These are phyloP conservation scores for Sphaeridia pumilis DNA, from an alignment of 2,888 invertebrate species.

Conservation along the genomic window DNA sequence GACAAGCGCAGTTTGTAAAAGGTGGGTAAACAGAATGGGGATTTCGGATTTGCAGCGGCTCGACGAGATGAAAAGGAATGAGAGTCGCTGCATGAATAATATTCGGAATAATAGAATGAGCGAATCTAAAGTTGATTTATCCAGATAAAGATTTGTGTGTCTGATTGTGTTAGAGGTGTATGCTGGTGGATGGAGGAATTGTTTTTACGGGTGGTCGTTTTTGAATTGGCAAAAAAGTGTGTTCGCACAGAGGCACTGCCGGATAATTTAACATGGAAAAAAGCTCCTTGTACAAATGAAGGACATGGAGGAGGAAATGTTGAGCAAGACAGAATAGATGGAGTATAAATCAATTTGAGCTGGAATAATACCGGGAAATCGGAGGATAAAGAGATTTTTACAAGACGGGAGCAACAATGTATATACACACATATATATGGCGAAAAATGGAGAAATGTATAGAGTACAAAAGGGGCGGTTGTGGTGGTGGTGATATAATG, in stretches of 20 bases:
- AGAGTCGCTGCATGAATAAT: slow-evolving; percentile 1
- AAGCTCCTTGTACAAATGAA: too few relatives aligned
- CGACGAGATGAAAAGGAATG: background rate
- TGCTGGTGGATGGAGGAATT: background rate
- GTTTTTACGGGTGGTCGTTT: background rate
- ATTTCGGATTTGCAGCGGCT: background rate
- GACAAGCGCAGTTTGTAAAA: too few relatives aligned
- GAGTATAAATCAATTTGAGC: slow-evolving; percentile 8
- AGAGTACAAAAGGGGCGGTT: too few relatives aligned
- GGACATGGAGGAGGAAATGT: background rate
- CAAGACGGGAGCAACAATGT: background rate
- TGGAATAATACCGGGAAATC: slow-evolving; percentile 1
- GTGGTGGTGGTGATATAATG: too few relatives aligned
- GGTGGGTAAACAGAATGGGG: background rate
- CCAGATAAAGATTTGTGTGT: background rate
- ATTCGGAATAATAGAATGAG: background rate
- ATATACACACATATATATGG: background rate
- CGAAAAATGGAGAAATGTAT: background rate
- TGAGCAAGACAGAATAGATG: background rate
- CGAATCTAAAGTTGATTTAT: background rate
- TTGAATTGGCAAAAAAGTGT: background rate
- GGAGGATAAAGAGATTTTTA: slow-evolving; percentile 10
- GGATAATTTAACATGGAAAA: too few relatives aligned
- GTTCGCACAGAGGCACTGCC: background rate
- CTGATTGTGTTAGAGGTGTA: background rate